Evolutionary conservation across 53 echinoderm and acorn worm genomes (phyloP).

Genomic region (Actinopyga echinites): DNA sequence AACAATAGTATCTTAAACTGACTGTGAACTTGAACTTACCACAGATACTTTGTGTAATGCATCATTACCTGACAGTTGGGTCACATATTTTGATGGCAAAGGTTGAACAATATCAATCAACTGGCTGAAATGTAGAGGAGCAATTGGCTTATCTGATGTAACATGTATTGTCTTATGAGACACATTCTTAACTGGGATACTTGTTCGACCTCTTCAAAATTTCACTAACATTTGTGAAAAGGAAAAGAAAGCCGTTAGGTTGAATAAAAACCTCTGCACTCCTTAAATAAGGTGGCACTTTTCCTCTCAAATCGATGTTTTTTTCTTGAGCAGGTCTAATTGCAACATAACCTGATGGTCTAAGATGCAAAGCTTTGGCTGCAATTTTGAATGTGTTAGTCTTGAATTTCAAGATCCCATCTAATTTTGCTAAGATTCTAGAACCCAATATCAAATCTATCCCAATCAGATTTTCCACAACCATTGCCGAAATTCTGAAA

Average conservation of each 20-base stretch:
- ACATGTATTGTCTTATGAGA: neutral
- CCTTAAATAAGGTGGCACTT: neutral
- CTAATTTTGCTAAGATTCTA: too few species aligned
- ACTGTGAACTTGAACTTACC: too few species aligned
- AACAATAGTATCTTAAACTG: neutral
- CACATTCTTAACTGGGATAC: neutral
- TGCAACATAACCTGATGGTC: too few species aligned
- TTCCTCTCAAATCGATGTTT: neutral
- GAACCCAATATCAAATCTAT: too few species aligned
- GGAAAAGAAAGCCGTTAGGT: neutral
- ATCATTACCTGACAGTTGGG: too few species aligned
- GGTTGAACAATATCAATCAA: neutral
- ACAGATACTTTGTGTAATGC: too few species aligned
- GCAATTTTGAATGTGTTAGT: too few species aligned
- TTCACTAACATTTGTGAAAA: neutral
- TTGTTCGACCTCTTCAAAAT: slow-evolving; percentile 5
- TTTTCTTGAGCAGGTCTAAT: neutral
- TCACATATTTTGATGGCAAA: too few species aligned
- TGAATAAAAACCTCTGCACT: neutral
- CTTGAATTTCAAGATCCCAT: too few species aligned
- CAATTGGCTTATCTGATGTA: neutral
- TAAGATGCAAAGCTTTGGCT: too few species aligned
- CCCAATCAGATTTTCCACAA: too few species aligned
- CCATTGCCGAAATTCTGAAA: too few species aligned
- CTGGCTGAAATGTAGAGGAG: neutral